Base-by-base conservation (phyloP, 1,140 invertebrate genomes). In the Drosophila micromelanica region DNA sequence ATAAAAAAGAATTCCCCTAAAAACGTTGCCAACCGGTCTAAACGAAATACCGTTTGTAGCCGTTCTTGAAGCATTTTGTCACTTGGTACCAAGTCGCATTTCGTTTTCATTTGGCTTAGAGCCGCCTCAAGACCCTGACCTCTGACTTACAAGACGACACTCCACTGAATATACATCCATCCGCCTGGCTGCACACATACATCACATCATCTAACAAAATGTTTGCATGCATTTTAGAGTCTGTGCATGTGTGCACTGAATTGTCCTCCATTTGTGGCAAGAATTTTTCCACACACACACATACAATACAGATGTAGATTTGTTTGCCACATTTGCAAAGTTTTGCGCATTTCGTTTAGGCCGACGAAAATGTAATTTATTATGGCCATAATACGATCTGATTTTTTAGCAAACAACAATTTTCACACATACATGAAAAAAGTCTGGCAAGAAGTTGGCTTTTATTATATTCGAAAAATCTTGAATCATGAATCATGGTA, bases 211-310 rank as follows among this genome's bases (percentile, higher is more conserved):
- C 54, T 32, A 2, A 6, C 30, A 1, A 37, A 30, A 49, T 68
- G 38, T 68, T 15, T 54, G 46, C 35, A 20, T 62, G 42, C 51
- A 63, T 64, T 55, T 67, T 43, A 56, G 62, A 48, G 48, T 80
- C 67, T 75, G 78, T n/a, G n/a, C n/a, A n/a, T n/a, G n/a, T n/a
- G n/a, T n/a, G n/a, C 82, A 78, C 74, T 86, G 82, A 42, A 86
- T 78, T 80, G 67, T 74, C 69, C 59, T 76, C 64, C 17, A 30
- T 27, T 64, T 60, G 40, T 43, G 27, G 46, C 43, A 62, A 79
- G 1, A 56, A 13, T 49, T 65, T 38, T 57, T 35, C 9, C 32
- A 59, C 6, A 51, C 35, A 51, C n/a, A 48, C 57, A 35, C 32
- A 42, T 37, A 59, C 2, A 65, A 17, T 20, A 40, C 38, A 73